Percentiles rank a stretch among this genome's conserved stretches.
These are phyloP conservation scores for Eriocheir sinensis DNA, from an alignment of 1,140 invertebrate species.

Conservation along the genomic window DNA sequence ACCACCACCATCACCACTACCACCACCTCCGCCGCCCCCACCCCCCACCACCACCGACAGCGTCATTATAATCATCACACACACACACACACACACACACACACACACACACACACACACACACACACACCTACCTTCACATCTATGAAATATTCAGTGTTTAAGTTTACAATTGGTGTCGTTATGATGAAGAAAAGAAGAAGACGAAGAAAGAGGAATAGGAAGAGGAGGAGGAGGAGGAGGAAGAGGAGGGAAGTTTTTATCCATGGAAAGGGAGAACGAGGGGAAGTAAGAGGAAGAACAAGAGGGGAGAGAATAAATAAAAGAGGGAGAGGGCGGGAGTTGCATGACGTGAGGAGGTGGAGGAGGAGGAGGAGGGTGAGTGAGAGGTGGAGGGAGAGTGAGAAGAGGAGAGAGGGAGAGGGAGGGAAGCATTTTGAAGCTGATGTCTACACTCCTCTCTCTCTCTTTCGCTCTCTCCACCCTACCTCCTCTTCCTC, in stretches of 20 bases:
- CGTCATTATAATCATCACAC: too few relatives aligned
- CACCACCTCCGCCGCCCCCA: not conserved
- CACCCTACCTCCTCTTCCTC: not conserved
- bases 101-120: slow-evolving; percentile 22
- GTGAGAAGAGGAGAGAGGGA: not conserved
- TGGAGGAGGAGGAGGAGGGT: not conserved
- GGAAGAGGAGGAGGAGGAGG: not conserved
- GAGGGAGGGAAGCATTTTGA: not conserved
- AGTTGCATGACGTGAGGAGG: not conserved
- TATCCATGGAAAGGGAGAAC: not conserved
- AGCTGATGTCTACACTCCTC: not conserved
- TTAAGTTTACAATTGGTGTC: not conserved
- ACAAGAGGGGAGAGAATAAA: not conserved
- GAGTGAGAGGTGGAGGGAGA: not conserved
- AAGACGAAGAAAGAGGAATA: not conserved
- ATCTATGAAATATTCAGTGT: not conserved
- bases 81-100: slow-evolving; percentile 13
- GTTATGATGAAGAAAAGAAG: not conserved
- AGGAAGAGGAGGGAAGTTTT: not conserved
- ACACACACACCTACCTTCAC: not conserved
- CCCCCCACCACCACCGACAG: not conserved
- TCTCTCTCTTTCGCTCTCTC: not conserved
- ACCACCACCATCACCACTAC: slow-evolving; percentile 28
- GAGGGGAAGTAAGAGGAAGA: too few relatives aligned
- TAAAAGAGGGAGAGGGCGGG: not conserved